phyloP scores from a whole-genome alignment of 2,888 invertebrate species.

The Nemapogon koenigi region DNA sequence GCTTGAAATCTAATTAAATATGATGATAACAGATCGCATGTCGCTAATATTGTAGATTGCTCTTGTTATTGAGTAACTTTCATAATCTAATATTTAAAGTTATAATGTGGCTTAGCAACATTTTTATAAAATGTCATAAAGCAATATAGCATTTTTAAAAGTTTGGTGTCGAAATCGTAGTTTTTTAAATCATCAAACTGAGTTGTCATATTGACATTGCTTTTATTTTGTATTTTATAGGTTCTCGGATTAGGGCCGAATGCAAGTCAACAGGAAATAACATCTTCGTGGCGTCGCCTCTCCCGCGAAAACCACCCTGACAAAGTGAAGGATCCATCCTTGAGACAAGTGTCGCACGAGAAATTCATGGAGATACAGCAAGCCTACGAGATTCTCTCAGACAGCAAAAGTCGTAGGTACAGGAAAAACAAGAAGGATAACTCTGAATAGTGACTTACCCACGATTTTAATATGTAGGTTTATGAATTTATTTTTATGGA shows the following conservation, averaged over 20 bases:
- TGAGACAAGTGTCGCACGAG: constrained; percentile 77
- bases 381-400: constrained; percentile 89
- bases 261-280: constrained; percentile 86
- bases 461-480: neutral
- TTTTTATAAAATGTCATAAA: neutral
- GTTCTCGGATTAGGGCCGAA: constrained; percentile 78
- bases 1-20: too few species aligned
- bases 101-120: too few species aligned
- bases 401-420: constrained; percentile 78
- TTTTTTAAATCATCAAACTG: too few species aligned
- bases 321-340: constrained; percentile 77
- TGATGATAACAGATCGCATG: too few species aligned
- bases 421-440: constrained; percentile 75
- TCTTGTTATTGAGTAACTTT: too few species aligned
- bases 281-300: constrained; percentile 78
- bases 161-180: too few species aligned
- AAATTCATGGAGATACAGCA: constrained; percentile 92
- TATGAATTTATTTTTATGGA: too few species aligned
- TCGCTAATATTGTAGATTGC: too few species aligned
- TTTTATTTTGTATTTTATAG: constrained; percentile 39
- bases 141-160: neutral
- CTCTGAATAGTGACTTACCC: constrained; percentile 28
- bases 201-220: too few species aligned
- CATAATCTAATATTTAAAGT: too few species aligned
- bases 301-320: constrained; percentile 92